phyloP scores from a whole-genome alignment of 2,113 vertebrate species.

The Microcebus jonahi region DNA sequence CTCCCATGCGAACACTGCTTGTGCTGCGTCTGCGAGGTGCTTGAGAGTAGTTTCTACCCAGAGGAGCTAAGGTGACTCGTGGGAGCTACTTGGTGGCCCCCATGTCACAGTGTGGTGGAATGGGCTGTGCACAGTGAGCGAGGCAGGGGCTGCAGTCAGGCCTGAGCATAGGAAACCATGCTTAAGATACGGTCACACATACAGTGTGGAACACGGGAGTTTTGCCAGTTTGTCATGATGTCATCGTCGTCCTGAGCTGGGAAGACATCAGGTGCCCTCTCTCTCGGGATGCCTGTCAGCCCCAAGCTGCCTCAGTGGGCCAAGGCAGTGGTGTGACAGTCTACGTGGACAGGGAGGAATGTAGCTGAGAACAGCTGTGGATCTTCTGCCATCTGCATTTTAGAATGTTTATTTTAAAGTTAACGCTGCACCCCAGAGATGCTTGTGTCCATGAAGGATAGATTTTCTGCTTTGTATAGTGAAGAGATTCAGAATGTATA shows the following conservation, averaged over 20 bases:
- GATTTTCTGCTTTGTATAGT: constrained; percentile 53
- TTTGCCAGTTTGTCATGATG: not conserved
- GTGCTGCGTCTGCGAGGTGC: too few relatives aligned
- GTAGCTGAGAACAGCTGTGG: not conserved
- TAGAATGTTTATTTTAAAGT: constrained; percentile 36
- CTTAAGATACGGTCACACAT: not conserved
- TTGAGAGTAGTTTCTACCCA: not conserved
- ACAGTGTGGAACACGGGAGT: not conserved
- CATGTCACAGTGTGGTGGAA: not conserved
- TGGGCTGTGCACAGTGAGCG: not conserved
- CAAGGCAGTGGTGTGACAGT: accelerated
- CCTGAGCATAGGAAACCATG: not conserved
- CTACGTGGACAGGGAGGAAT: not conserved
- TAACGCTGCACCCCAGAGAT: not conserved
- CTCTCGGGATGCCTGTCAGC: not conserved
- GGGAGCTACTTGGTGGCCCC: not conserved
- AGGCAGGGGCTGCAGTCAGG: not conserved
- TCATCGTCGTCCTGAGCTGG: not conserved
- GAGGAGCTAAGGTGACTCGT: not conserved
- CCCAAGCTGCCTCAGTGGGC: not conserved
- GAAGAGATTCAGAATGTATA: constrained; percentile 1
- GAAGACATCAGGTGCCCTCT: not conserved
- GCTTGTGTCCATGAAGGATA: constrained; percentile 19
- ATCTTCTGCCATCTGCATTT: constrained; percentile 8
- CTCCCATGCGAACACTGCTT: not conserved